Evolutionary conservation across 92 coral and sea anemone species (phyloP), one percentile per base, ranked within the genome.

Genomic region (Siderastrea radians): DNA sequence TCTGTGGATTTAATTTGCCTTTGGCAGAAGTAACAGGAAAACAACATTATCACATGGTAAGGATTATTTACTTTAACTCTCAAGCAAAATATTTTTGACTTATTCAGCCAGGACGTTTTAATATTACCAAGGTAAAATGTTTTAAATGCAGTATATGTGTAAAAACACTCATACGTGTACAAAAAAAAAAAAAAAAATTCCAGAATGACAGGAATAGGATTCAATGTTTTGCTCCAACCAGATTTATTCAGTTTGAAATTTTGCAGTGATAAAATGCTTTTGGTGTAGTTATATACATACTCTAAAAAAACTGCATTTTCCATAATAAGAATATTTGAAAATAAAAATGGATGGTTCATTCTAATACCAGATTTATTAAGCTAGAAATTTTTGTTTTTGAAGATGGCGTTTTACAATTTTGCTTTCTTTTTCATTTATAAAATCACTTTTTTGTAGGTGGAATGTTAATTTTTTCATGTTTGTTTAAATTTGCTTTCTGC

Each of bases 31-130:
- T 52, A 71, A 71, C 38, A 48, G 69, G 15, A 48, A 11, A 57
- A 62, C 53, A 59, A 5, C 8, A 2, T 44, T 46, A n/a, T 48
- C 86, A 16, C 54, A 82, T 82, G 86, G 86, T 82, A 82, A 50
- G 78, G 7, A 46, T 54, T 68, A 1, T 4, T 58, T 70, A 43
- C 3, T 49, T 62, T 62, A 47, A 62, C 45, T 19, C 48, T 1
- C 12, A 16, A 6, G 0, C 2, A 13, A 67, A 48, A 10, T 66
- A 46, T 7, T 59, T 62, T 78, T 17, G 17, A 65, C 48, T 64
- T 79, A 9, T 11, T 50, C 74, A 66, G 61, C 14, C 11, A 80
- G 49, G 55, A 44, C 26, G n/a, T 80, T 19, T 48, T 71, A 67
- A 19, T 8, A 57, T 58, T 80, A 3, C 75, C 64, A 44, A 52